Evolutionary conservation across 1,140 invertebrate species (phyloP).

Genomic region (Steinernema khuongi): DNA sequence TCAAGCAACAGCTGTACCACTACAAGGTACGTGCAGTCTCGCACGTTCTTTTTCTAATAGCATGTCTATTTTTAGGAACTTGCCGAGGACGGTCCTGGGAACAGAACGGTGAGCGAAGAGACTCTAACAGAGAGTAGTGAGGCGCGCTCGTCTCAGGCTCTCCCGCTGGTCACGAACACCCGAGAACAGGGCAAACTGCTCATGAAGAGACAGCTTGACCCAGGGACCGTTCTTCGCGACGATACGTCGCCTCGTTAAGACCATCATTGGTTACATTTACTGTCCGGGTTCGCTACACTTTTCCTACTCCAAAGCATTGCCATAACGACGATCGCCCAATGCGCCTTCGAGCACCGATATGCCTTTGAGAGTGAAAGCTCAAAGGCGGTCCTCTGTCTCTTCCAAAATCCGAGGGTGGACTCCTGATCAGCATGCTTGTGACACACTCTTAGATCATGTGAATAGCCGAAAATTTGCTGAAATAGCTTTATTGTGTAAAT

Average conservation of each 20-base stretch:
- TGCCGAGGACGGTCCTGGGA: constrained; percentile 20
- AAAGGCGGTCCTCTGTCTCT: neutral
- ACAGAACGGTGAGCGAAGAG: constrained; percentile 36
- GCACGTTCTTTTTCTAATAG: neutral
- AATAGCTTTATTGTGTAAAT: constrained; percentile 15
- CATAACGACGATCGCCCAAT: neutral
- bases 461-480: neutral
- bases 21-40: constrained; percentile 32
- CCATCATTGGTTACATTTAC: neutral
- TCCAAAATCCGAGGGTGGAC: neutral
- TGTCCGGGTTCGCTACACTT: neutral
- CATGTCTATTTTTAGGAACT: constrained; percentile 20
- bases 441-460: neutral
- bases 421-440: neutral
- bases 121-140: constrained; percentile 29
- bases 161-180: neutral
- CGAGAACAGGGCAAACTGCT: constrained; percentile 18
- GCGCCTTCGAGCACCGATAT: neutral
- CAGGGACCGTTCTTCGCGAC: neutral
- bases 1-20: constrained; percentile 37
- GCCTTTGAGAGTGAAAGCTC: constrained; percentile 4
- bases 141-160: neutral
- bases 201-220: constrained; percentile 24
- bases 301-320: neutral
- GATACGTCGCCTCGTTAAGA: neutral